Base-by-base conservation (phyloP, 2,797 vertebrate genomes). In the Petrocephalus sullivani region DNA sequence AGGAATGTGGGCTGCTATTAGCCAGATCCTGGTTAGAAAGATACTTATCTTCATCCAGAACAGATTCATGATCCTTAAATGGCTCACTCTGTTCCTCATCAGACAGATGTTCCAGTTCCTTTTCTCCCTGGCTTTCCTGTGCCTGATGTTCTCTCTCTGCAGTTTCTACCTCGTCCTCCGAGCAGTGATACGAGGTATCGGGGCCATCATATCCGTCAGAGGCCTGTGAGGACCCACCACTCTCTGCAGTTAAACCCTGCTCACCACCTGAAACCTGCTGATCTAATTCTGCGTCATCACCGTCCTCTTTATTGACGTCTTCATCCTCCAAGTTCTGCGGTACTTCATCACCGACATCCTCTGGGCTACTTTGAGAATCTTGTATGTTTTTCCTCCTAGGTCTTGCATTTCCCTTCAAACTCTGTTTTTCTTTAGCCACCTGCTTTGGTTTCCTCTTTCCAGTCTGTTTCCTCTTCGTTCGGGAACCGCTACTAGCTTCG, bases 361-460 rank as follows among this genome's bases (percentile, higher is more conserved):
- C 90, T 0, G 91, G 93, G 90, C 90, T 92, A 89, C 89, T 92
- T 1, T 92, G 87, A 3, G 92, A 41, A 88, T 93, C 89, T 0
- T 92, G 89, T 7, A 92, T 86, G 33, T 33, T 87, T 57, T 92
- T 94, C 85, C 90, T 94, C 19, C 92, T 90, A 46, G 93, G 92
- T 28, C 95, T 87, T 60, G 96, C 90, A 94, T 97, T 98, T 94
- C 97, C 95, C 94, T 96, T 98, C n/a, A 93, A 89, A 0, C 93
- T 91, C 67, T 96, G 94, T 89, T 96, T 95, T 37, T 96, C 96
- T 93, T 97, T 97, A 86, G 94, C 94, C 91, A 92, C 92, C 92
- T 93, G 95, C 91, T 95, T 95, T 86, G 95, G 92, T 89, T 97
- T 98, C 51, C 96, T 95, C 92, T 97, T 98, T 67, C 95, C 93